Evolutionary conservation across 2,888 invertebrate genomes (phyloP), one percentile per base, ranked within the genome.

Genomic region (Scaptomyza cyrtandrae): DNA sequence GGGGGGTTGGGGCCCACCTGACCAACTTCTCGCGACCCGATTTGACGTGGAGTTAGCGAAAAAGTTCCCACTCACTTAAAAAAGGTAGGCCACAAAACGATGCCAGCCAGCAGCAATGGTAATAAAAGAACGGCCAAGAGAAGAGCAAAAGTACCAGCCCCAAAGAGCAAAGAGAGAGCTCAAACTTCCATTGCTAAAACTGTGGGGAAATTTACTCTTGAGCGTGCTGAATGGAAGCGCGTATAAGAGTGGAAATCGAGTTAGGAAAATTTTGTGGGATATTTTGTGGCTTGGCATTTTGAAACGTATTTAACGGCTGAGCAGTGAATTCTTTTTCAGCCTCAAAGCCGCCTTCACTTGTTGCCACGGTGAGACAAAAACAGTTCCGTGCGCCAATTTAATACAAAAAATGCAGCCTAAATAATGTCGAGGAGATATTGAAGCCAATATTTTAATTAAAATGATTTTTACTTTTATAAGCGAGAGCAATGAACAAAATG

Each of bases 211-310:
- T 81, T 75, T 64, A 19, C 84, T 82, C 86, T 80, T 39, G 4
- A 7, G n/a, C 29, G 43, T 29, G 82, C 83, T 83, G 86, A 83
- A 80, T 83, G 83, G 83, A 83, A 86, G 16, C 19, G 14, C 7
- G 85, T 83, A 83, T 79, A 85, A 83, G 83, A 86, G 85, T 50
- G 24, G 0, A 7, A 27, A 0, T 14, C 13, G 31, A 11, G 1
- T 10, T 0, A 14, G 49, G 71, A 55, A 68, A 62, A 61, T 55
- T 53, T 7, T 3, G 9, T 31, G 54, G 72, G 45, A 31, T 39
- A 39, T 68, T 71, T 64, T 27, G 27, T 35, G 31, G 44, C 29
- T 56, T 45, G 60, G 43, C 11, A 44, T 71, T 78, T 86, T 59
- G 37, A 82, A 80, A 78, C 54, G 46, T 19, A 16, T 50, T 65